Evolutionary conservation across 1,140 invertebrate genomes (phyloP).

Genomic region (Drosophila melanica): DNA sequence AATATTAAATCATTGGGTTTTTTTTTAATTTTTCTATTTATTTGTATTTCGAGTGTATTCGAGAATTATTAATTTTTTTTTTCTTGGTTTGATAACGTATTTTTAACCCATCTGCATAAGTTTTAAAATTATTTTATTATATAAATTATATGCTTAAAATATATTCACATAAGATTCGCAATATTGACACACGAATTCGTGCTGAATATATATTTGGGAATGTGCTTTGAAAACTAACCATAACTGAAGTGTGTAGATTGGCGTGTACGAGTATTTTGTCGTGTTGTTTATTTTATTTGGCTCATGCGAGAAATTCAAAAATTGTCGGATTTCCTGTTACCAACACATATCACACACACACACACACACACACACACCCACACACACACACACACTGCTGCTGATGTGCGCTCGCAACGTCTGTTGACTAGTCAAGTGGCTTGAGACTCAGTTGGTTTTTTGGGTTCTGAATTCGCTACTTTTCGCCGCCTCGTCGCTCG

Average conservation of each 20-base stretch:
- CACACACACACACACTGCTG: slow-evolving; percentile 3
- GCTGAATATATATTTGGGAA: slow-evolving; percentile 5
- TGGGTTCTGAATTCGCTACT: slow-evolving; percentile 64
- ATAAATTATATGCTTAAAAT: not conserved
- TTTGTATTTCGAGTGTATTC: not conserved
- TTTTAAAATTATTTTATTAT: too few relatives aligned
- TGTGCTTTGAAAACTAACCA: slow-evolving; percentile 11
- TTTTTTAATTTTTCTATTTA: not conserved
- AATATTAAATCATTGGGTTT: not conserved
- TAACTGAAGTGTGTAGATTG: not conserved
- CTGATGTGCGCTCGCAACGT: too few relatives aligned
- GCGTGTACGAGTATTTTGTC: not conserved
- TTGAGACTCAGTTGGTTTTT: slow-evolving; percentile 39
- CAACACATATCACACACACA: slow-evolving; percentile 29
- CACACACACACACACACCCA: slow-evolving; percentile 2
- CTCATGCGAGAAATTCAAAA: slow-evolving; percentile 73
- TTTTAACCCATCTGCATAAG: too few relatives aligned
- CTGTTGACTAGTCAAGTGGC: slow-evolving; percentile 62
- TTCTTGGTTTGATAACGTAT: too few relatives aligned
- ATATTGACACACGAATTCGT: not conserved
- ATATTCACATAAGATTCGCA: not conserved
- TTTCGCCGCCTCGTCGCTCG: slow-evolving; percentile 56
- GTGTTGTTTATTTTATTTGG: slow-evolving; percentile 62
- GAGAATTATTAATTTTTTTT: too few relatives aligned
- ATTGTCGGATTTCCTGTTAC: slow-evolving; percentile 75